Conservation (phyloP, 1,140 invertebrate species). For the Penaeus indicus region DNA sequence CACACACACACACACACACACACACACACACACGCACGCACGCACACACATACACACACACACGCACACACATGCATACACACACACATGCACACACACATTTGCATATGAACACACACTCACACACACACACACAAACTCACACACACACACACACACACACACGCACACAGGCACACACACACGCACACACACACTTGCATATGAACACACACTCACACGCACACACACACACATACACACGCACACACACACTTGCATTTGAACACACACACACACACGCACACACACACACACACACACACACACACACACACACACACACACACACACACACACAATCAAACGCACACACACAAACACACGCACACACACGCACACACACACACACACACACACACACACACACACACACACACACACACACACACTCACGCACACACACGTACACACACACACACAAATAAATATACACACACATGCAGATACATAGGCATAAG, state of each 20-base stretch:
- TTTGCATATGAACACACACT: no score
- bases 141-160: slow-evolving; percentile 10
- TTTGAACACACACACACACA: slow-evolving; percentile 11
- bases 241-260: background rate
- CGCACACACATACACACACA: slow-evolving; percentile 10
- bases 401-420: no score
- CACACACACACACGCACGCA: slow-evolving; percentile 3
- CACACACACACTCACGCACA: no score
- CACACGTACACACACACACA: background rate
- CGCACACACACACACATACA: background rate
- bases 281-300: slow-evolving; percentile 3
- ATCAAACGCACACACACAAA: no score
- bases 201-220: no score
- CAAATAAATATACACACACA: no score
- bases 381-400: slow-evolving; percentile 12
- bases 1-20: slow-evolving; percentile 10
- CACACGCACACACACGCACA: no score
- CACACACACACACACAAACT: no score
- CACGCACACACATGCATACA: slow-evolving; percentile 10
- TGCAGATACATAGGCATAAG: background rate
- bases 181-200: slow-evolving; percentile 4
- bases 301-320: no score
- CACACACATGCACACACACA: slow-evolving; percentile 10
- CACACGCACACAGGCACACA: slow-evolving; percentile 4
- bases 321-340: no score